Evolutionary conservation across 1,140 invertebrate species (phyloP), one percentile per base, ranked within the genome.

Genomic region (Drosophila pseudoobscura): DNA sequence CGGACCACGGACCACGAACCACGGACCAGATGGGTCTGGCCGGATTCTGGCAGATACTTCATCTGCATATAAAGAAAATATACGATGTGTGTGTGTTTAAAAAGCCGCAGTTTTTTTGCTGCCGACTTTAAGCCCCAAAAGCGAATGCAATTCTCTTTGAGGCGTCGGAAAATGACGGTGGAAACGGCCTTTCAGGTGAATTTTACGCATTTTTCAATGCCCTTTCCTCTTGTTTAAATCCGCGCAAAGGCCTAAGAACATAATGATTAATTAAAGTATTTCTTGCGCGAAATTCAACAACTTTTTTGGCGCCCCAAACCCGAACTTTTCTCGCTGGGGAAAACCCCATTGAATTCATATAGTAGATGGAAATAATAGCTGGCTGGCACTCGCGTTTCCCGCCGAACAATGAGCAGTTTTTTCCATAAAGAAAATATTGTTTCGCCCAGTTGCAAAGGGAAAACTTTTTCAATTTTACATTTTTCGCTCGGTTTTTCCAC

Each of bases 401-500:
- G 2, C 35, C 8, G 41, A 63, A 62, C 29, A 66, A 52, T 20
- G 0, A 9, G 13, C 35, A 22, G n/a, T 66, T 35, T 9, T 68
- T 17, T 6, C 24, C 15, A 63, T 15, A 68, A 55, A 55, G 66
- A 68, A 66, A 68, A 68, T 47, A 66, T 66, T 68, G 24, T 47
- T 53, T 15, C 41, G 45, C 22, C 31, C 31, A 55, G 29, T 55
- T 35, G 49, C 43, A 68, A 41, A 22, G 15, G 2, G 9, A 68
- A 68, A 69, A 69, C 65, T 69, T 69, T 69, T 56, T 41, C 65
- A 68, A 69, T 69, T 68, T 69, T 13, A 26, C 31, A 41, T 43
- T 69, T 68, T 64, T 54, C 39, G 29, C 53, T 39, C 22, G 13
- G 29, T 20, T 9, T 35, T 53, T 8, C n/a, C 17, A 31, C 7